phyloP scores from a whole-genome alignment of 2,113 vertebrate genomes.

The Rhynchopsitta pachyrhyncha region DNA sequence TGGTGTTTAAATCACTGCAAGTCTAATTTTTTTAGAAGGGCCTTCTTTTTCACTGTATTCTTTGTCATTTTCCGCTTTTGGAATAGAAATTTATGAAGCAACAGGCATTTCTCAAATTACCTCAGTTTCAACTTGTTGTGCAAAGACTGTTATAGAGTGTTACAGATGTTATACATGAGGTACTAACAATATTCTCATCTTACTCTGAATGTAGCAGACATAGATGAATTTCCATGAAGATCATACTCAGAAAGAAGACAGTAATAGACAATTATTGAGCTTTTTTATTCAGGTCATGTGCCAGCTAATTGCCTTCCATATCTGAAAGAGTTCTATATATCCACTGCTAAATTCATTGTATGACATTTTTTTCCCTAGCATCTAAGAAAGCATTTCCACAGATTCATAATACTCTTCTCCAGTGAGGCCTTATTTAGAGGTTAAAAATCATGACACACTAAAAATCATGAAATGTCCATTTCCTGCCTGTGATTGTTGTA shows the following conservation, averaged over 20 bases:
- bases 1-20: neutral
- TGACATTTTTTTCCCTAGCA: neutral
- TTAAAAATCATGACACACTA: neutral
- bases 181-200: neutral
- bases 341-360: neutral
- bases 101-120: neutral
- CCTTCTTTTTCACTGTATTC: neutral
- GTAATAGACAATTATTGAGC: neutral
- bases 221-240: neutral
- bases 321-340: neutral
- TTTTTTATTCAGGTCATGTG: neutral
- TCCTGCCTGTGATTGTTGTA: neutral
- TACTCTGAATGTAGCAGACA: neutral
- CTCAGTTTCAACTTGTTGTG: neutral
- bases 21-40: neutral
- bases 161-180: neutral
- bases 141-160: neutral
- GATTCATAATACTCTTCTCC: neutral
- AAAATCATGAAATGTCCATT: neutral
- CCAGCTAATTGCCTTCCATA: neutral
- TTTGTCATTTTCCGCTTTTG: neutral
- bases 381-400: neutral
- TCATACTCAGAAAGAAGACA: neutral
- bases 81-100: neutral
- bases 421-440: neutral